Evolutionary conservation across 2,797 vertebrate genomes (phyloP), one percentile per base, ranked within the genome.

Genomic region (Austrolebias charrua): DNA sequence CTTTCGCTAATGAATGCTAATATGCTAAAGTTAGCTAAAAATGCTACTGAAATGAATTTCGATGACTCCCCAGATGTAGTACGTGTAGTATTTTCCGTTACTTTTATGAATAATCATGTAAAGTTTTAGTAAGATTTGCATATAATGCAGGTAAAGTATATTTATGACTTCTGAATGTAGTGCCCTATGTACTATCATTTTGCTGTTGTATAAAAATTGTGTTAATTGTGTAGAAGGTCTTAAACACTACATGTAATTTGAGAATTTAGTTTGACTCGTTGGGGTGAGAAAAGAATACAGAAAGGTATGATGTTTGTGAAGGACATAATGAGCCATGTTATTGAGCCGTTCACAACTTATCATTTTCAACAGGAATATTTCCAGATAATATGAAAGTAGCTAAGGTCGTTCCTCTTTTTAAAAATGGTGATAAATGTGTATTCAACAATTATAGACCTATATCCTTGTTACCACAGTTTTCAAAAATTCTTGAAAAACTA

Each of bases 191-290:
- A n/a, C n/a, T n/a, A n/a, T n/a, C n/a, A n/a, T n/a, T n/a, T n/a
- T n/a, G 73, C 60, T 74, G 35, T 56, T 35, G 50, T 45, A 63
- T 46, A 56, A 43, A 24, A 69, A 54, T 45, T 63, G 42, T 57
- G 42, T 57, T 66, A 78, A 66, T 58, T 73, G 24, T 6, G 65
- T 66, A 69, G 56, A 52, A 73, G 55, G 83, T 63, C 57, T 78
- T 77, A 60, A 85, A 83, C 70, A 84, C n/a, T n/a, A n/a, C 71
- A 79, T 80, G n/a, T 62, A 78, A 75, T 51, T 68, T 29, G 4
- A 67, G 59, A 60, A 35, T 38, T 46, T 56, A 33, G 62, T 69
- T 71, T 80, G 81, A 83, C 73, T 70, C 65, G 28, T 71, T 1
- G 54, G 40, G 5, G 67, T 44, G 15, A 55, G 42, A 38, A 48